Evolutionary conservation across 1,140 invertebrate genomes (phyloP).

Genomic region (Stegodyphus dumicola): DNA sequence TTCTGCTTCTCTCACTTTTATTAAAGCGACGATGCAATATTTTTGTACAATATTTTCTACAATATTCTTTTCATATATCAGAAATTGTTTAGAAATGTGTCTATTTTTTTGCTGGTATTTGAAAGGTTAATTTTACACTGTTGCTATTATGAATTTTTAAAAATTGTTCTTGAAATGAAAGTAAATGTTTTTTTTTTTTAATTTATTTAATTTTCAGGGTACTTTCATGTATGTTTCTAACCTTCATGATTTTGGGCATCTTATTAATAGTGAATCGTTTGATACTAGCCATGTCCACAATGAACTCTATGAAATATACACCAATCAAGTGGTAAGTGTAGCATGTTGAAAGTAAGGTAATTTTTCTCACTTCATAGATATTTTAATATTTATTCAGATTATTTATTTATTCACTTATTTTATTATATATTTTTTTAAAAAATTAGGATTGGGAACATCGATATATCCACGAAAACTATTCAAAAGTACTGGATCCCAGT

Average conservation of each 20-base stretch:
- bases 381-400: constrained; percentile 2
- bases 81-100: too few relatives aligned
- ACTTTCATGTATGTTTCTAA: constrained; percentile 95
- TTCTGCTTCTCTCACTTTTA: too few relatives aligned
- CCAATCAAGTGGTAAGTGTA: constrained; percentile 78
- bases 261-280: constrained; percentile 87
- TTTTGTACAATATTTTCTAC: too few relatives aligned
- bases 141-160: too few relatives aligned
- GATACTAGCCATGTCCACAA: constrained; percentile 80
- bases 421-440: too few relatives aligned
- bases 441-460: constrained; percentile 87
- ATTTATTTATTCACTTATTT: neutral
- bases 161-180: too few relatives aligned
- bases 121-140: too few relatives aligned
- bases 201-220: constrained; percentile 75
- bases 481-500: constrained; percentile 77
- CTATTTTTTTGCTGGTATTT: too few relatives aligned
- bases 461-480: constrained; percentile 86
- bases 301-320: constrained; percentile 92
- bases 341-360: constrained; percentile 28
- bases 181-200: constrained; percentile 19
- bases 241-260: constrained; percentile 86
- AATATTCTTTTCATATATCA: too few relatives aligned
- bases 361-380: neutral
- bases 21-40: too few relatives aligned